Evolutionary conservation across 2,888 invertebrate genomes (phyloP).

Genomic region (Frankliniella fusca): DNA sequence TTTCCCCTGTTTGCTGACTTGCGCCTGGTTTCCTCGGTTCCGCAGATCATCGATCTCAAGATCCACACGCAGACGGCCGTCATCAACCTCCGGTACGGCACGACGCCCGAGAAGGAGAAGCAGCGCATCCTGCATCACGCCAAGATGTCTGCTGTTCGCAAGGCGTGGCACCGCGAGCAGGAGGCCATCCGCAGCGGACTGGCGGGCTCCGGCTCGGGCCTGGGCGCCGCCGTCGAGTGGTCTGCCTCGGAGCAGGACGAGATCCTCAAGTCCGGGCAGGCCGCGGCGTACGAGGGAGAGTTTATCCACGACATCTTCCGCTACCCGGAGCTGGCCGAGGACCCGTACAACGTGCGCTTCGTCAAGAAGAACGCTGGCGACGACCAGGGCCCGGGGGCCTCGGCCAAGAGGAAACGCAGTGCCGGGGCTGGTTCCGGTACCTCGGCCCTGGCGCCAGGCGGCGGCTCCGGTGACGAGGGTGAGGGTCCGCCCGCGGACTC

Average conservation of each 20-base stretch:
- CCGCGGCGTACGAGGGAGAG: constrained; percentile 82
- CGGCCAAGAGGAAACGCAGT: constrained; percentile 16
- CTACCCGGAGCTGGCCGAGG: constrained; percentile 91
- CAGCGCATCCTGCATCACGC: constrained; percentile 87
- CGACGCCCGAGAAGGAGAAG: constrained; percentile 83
- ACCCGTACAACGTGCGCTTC: constrained; percentile 90
- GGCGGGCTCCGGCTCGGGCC: constrained; percentile 57
- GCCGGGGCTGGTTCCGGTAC: neutral
- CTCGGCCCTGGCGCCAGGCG: neutral
- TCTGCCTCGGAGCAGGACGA: constrained; percentile 82
- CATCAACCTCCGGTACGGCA: constrained; percentile 91
- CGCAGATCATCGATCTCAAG: constrained; percentile 66
- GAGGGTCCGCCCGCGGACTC: neutral
- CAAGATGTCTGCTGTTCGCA: constrained; percentile 76
- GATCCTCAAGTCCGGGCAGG: constrained; percentile 76
- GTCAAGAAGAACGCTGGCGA: constrained; percentile 62
- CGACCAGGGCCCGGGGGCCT: constrained; percentile 2
- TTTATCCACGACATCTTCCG: constrained; percentile 85
- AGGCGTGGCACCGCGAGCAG: constrained; percentile 90
- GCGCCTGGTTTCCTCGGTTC: constrained; percentile 58
- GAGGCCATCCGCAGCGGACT: constrained; percentile 75
- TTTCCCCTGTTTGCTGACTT: constrained; percentile 50
- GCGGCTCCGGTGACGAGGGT: too few relatives aligned
- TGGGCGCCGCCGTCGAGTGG: constrained; percentile 62
- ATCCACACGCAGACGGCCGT: constrained; percentile 87